These are phyloP conservation scores for Trachelipus rathkii DNA, from an alignment of 1,140 invertebrate species.

Conservation along the genomic window DNA sequence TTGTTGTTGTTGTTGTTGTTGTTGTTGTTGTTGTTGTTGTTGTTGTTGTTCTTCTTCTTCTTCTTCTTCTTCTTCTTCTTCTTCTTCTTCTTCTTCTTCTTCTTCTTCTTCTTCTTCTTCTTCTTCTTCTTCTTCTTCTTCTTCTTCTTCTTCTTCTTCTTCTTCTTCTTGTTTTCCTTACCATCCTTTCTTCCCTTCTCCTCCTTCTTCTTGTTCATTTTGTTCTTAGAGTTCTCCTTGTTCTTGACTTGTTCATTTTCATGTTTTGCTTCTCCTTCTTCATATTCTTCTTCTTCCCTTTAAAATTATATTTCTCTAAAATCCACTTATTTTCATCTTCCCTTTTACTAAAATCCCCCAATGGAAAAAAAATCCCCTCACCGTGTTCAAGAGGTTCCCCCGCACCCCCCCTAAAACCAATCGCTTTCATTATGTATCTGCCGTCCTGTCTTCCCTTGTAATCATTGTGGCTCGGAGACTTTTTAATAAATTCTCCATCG, in stretches of 20 bases:
- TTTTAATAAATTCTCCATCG: neutral
- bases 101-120: too few relatives aligned
- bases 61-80: too few relatives aligned
- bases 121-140: too few relatives aligned
- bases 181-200: neutral
- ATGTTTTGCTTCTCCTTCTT: neutral
- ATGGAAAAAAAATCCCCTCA: too few relatives aligned
- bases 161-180: neutral
- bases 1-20: too few relatives aligned
- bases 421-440: constrained; percentile 3
- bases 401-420: neutral
- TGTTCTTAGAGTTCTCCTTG: too few relatives aligned
- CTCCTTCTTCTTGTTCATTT: neutral
- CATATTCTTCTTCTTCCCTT: neutral
- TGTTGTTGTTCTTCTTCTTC: too few relatives aligned
- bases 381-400: neutral
- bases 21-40: too few relatives aligned
- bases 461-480: neutral
- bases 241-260: neutral
- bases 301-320: too few relatives aligned
- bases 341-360: too few relatives aligned
- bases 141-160: neutral
- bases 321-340: too few relatives aligned
- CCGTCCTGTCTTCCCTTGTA: constrained; percentile 2
- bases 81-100: too few relatives aligned